Base-by-base conservation (phyloP, 2,888 invertebrate species). In the Tipula unca region DNA sequence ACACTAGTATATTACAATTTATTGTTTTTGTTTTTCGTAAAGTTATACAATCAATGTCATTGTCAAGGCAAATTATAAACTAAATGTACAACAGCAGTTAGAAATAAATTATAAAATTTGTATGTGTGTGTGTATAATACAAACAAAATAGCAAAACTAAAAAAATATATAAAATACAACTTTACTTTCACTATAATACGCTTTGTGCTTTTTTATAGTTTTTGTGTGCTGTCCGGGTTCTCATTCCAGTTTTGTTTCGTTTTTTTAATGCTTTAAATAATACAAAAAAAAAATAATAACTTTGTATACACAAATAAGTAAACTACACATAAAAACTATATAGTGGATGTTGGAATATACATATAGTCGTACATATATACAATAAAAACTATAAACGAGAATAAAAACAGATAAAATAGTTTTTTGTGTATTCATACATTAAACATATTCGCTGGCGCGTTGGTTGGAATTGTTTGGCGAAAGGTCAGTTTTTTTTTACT, bases 11-110 rank as follows among this genome's bases (percentile, higher is more conserved):
- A 54, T 54, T 54, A 54, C 48, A 54, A 17, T 48, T 48, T 48
- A 14, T 42, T 42, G n/a, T n/a, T n/a, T 48, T 5, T 4, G n/a
- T 48, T 69, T 69, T 69, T 20, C 25, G 25, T 48, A 69, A 25
- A 25, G 69, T 69, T 69, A 69, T 69, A 69, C 25, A 69, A 69
- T 69, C 69, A 69, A 69, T 69, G 69, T 69, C 69, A 69, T 25
- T 69, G 69, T 69, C 69, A 69, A 69, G 69, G 69, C 69, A 10
- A 69, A 69, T 69, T 69, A 69, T 69, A 69, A 69, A 69, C 69
- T 69, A 25, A 69, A 69, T 69, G 25, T 69, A 69, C 25, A 69
- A 69, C 69, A 69, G 69, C 69, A 69, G 69, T 69, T 69, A 69
- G 69, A 25, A 69, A 69, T 69, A 69, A 69, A 69, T 25, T 25